phyloP scores from a whole-genome alignment of 2,888 invertebrate genomes.

The Tupiocoris notatus region DNA sequence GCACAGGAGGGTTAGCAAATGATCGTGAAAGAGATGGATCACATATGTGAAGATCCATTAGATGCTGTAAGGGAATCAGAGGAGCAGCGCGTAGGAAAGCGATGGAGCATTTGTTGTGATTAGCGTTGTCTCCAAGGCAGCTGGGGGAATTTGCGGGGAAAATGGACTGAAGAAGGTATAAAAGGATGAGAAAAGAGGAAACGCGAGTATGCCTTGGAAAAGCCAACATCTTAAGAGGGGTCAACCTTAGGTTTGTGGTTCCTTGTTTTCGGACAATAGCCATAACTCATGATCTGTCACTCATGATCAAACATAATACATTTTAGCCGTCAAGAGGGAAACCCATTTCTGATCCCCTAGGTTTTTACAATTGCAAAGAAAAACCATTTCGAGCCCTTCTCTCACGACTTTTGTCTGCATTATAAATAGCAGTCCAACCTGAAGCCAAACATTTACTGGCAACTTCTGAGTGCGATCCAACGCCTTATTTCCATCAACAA shows the following conservation, averaged over 20 bases:
- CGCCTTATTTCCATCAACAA: too few relatives aligned
- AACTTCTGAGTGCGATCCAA: too few relatives aligned
- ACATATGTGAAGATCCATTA: background rate
- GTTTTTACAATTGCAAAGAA: too few relatives aligned
- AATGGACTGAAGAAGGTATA: background rate
- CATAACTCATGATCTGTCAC: conserved; percentile 39
- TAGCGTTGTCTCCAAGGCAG: background rate
- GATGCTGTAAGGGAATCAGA: background rate
- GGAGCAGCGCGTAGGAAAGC: background rate
- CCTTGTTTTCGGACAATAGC: conserved; percentile 34
- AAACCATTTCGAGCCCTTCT: too few relatives aligned
- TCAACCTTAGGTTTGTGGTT: conserved; percentile 16
- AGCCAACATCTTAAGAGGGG: background rate
- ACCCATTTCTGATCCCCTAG: too few relatives aligned
- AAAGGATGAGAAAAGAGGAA: background rate
- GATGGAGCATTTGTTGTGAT: background rate
- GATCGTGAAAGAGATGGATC: background rate
- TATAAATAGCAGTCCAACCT: too few relatives aligned
- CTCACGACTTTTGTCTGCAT: too few relatives aligned
- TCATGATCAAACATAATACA: conserved; percentile 36
- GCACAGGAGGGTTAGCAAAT: background rate
- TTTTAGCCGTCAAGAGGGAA: too few relatives aligned
- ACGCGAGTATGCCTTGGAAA: background rate
- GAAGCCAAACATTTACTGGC: too few relatives aligned
- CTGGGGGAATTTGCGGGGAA: background rate